phyloP scores from a whole-genome alignment of 2,797 vertebrate genomes.

The Morelia viridis region DNA sequence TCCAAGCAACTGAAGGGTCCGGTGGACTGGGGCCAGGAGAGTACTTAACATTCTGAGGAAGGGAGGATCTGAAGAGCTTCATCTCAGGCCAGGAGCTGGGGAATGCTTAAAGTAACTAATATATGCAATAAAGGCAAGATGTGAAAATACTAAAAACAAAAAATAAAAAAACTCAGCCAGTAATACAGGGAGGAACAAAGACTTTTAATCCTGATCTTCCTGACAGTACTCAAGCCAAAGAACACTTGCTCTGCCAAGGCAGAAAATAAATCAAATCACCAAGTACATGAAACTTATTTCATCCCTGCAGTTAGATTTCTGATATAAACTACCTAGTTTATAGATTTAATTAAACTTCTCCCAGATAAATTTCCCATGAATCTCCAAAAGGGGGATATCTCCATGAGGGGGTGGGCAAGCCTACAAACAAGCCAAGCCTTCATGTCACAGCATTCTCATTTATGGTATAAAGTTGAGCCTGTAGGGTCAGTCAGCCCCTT shows the following conservation, averaged over 20 bases:
- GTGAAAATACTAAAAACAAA: neutral
- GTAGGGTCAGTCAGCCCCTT: neutral
- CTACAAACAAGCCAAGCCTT: neutral
- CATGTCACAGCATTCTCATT: neutral
- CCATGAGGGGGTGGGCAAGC: neutral
- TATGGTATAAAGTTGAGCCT: neutral
- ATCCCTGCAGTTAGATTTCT: neutral
- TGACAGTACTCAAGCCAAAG: constrained; percentile 18
- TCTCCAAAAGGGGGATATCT: neutral
- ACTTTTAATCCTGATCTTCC: neutral
- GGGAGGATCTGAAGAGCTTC: neutral
- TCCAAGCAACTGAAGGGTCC: neutral
- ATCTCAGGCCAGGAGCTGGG: neutral
- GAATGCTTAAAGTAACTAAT: neutral
- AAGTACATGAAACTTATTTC: neutral
- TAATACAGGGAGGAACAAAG: neutral
- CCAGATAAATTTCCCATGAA: neutral
- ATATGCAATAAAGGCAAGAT: neutral
- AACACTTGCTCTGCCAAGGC: constrained; percentile 2
- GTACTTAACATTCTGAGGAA: constrained; percentile 2
- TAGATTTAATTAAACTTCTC: neutral
- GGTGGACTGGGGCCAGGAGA: neutral
- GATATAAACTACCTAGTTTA: neutral
- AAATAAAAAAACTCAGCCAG: neutral
- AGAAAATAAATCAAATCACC: neutral